phyloP scores from a whole-genome alignment of 2,888 invertebrate genomes.

The Chymomyza amoena region DNA sequence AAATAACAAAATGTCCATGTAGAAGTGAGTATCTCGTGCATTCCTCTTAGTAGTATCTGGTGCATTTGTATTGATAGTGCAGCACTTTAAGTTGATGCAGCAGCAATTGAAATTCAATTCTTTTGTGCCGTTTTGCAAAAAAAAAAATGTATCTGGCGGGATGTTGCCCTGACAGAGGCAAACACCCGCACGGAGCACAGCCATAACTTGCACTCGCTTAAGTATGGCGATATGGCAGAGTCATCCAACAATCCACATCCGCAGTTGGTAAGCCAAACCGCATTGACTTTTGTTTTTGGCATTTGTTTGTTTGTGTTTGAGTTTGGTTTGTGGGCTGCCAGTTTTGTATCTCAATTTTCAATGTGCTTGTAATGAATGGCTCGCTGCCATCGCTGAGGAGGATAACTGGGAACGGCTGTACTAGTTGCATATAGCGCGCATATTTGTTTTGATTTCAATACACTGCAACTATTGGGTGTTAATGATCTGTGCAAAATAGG shows the following conservation, averaged over 20 bases:
- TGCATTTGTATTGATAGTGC: background rate
- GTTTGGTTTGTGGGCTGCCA: conserved; percentile 21
- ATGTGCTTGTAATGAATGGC: conserved; percentile 58
- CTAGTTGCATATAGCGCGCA: background rate
- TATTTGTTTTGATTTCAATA: too few relatives aligned
- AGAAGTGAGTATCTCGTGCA: background rate
- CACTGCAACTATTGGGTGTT: too few relatives aligned
- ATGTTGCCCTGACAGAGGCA: conserved; percentile 15
- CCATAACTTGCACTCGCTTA: conserved; percentile 45
- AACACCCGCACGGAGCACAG: conserved; percentile 1
- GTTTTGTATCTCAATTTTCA: conserved; percentile 70
- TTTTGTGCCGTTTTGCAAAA: conserved; percentile 13
- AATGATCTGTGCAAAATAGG: too few relatives aligned
- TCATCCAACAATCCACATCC: conserved; percentile 1
- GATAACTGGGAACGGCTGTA: conserved; percentile 23
- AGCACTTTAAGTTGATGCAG: conserved; percentile 35
- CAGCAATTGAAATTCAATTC: conserved; percentile 58
- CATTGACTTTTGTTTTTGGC: conserved; percentile 1
- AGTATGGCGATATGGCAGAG: conserved; percentile 35
- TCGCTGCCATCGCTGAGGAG: conserved; percentile 4
- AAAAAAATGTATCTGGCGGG: background rate
- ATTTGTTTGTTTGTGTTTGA: conserved; percentile 22
- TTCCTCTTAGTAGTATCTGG: background rate
- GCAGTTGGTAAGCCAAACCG: background rate
- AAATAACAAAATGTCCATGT: background rate